phyloP scores from a whole-genome alignment of 1,140 invertebrate genomes.

The Drosophila willistoni region DNA sequence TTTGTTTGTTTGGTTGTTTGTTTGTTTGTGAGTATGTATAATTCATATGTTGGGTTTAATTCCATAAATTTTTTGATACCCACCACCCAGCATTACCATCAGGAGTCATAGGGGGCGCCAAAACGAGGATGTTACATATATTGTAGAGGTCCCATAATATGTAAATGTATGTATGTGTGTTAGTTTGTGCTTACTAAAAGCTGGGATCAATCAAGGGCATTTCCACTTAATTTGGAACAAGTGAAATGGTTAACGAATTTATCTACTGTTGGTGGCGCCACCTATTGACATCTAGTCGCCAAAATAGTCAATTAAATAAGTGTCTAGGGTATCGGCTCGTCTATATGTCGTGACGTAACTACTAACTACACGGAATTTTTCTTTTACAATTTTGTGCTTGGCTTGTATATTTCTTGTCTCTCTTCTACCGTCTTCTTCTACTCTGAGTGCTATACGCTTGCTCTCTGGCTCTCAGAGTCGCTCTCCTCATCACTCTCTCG shows the following conservation, averaged over 20 bases:
- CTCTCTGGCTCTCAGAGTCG: slow-evolving; percentile 25
- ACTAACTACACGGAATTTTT: slow-evolving; percentile 34
- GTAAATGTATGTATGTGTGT: no score
- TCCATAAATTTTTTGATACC: slow-evolving; percentile 52
- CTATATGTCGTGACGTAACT: not conserved
- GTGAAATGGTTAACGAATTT: no score
- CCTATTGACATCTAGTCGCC: no score
- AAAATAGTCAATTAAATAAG: not conserved
- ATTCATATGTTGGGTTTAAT: slow-evolving; percentile 75
- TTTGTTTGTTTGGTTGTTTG: slow-evolving; percentile 36
- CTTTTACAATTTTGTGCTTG: slow-evolving; percentile 63
- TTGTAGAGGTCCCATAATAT: not conserved
- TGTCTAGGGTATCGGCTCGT: not conserved
- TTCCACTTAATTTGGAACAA: no score
- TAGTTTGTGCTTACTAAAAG: no score
- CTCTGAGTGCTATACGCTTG: slow-evolving; percentile 27
- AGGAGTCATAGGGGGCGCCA: not conserved
- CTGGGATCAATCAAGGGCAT: not conserved
- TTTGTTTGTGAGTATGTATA: slow-evolving; percentile 46
- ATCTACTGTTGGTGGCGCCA: no score
- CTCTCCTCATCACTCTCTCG: no score
- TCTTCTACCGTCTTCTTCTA: slow-evolving; percentile 19
- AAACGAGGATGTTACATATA: not conserved
- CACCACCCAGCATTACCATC: not conserved
- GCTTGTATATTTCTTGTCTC: slow-evolving; percentile 18